Base-by-base conservation (phyloP, 2,797 vertebrate species). In the Tinamus major region DNA sequence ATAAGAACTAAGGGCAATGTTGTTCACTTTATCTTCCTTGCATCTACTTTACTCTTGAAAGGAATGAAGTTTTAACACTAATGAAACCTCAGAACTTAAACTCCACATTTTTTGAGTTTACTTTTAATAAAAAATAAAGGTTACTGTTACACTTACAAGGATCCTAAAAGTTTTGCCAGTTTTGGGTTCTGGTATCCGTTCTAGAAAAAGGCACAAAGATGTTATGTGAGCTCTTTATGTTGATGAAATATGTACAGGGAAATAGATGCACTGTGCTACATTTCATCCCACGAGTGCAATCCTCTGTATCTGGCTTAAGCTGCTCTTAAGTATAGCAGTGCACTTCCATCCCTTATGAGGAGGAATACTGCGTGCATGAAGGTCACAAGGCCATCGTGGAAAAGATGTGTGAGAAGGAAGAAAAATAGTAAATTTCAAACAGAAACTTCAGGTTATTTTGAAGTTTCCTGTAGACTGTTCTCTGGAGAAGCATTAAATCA, bases 401-500 rank as follows among this genome's bases (percentile, higher is more conserved):
- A 80, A 92, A 67, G n/a, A 55, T 2, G 10, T 26, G 4, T 8
- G 29, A 51, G 37, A 37, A 33, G 8, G 3, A 2, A 26, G 42
- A 6, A 5, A 31, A 70, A 71, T 58, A 46, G 44, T 46, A 51
- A 21, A 1, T 3, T 16, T 64, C 42, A 61, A 27, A 27, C 12
- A 62, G 72, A 89, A 79, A 16, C 10, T 29, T 75, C 46, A 82
- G 13, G 24, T 71, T 92, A 39, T 62, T 69, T 67, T n/a, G 29
- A 41, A 79, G 48, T 75, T 82, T 93, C 39, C 26, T 67, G 31
- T 46, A 78, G 19, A 55, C 31, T 62, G 13, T 75, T 91, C 82
- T 71, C 83, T 48, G 13, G 44, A 80, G 90, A 91, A 85, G 92
- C 64, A 67, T 94, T 92, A 89, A 24, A 92, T 55, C 26, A 94